phyloP scores from a whole-genome alignment of 1,140 invertebrate species.

The Orchesella cincta region DNA sequence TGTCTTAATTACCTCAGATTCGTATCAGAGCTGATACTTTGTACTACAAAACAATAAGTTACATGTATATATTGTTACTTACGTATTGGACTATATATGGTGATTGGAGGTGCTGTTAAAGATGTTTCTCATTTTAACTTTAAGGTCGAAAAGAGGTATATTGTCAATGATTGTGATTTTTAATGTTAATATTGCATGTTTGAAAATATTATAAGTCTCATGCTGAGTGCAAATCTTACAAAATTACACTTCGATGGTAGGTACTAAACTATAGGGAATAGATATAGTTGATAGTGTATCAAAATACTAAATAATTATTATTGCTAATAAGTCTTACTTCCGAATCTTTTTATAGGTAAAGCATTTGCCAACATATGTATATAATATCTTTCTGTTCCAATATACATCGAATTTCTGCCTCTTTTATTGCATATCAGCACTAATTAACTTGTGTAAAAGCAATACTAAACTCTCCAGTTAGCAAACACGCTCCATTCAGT shows the following conservation, averaged over 20 bases:
- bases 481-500: too few relatives aligned
- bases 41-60: not conserved
- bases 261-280: not conserved
- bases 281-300: not conserved
- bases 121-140: too few relatives aligned
- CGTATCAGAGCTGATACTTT: slow-evolving; percentile 2
- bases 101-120: too few relatives aligned
- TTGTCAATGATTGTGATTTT: not conserved
- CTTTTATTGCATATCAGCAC: not conserved
- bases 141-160: not conserved
- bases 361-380: not conserved
- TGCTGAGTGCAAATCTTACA: not conserved
- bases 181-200: not conserved
- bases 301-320: not conserved
- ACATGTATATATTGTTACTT: too few relatives aligned
- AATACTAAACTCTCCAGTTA: too few relatives aligned
- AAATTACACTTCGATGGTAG: not conserved
- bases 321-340: not conserved
- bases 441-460: too few relatives aligned
- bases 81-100: too few relatives aligned
- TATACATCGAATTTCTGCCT: not conserved
- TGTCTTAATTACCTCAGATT: not conserved
- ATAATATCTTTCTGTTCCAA: too few relatives aligned
- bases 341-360: too few relatives aligned
- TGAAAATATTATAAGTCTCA: not conserved